A percentile compares a stretch with the other conserved stretches of the same genome.
Evolutionary conservation across 1,140 invertebrate genomes (phyloP).

Genomic region (Drepana arcuata): DNA sequence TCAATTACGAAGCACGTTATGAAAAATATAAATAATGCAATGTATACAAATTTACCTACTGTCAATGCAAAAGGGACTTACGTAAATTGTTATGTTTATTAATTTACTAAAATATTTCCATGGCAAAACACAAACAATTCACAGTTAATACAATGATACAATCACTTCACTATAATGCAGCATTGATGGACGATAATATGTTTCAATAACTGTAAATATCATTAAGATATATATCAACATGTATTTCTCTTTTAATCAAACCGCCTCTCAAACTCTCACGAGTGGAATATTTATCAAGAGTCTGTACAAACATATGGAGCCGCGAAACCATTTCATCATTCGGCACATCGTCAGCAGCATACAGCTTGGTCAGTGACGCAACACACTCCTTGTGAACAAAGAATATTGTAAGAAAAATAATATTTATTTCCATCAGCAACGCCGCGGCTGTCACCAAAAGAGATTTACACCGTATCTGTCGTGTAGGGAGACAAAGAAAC

Average conservation of each 20-base stretch:
- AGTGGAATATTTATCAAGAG: constrained; percentile 38
- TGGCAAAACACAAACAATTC: too few species aligned
- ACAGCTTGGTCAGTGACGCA: constrained; percentile 45
- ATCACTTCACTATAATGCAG: not conserved
- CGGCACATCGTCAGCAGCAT: constrained; percentile 41
- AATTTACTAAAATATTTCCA: too few species aligned
- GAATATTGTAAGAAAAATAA: constrained; percentile 36
- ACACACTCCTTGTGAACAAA: constrained; percentile 34
- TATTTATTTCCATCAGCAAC: constrained; percentile 56
- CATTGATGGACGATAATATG: constrained; percentile 11
- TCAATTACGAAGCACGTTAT: too few species aligned
- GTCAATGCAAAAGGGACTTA: too few species aligned
- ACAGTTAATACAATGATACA: too few species aligned
- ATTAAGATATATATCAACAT: constrained; percentile 15
- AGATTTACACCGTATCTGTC: constrained; percentile 56
- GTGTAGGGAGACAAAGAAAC: constrained; percentile 49
- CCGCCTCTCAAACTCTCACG: constrained; percentile 28
- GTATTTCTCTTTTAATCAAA: constrained; percentile 30
- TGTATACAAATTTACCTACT: too few species aligned
- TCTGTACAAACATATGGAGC: constrained; percentile 51
- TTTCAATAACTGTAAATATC: constrained; percentile 25
- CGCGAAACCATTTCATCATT: constrained; percentile 59
- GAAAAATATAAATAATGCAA: too few species aligned
- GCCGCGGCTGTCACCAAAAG: constrained; percentile 45
- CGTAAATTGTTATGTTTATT: too few species aligned